phyloP scores from a whole-genome alignment of 2,113 vertebrate species.

The Plestiodon gilberti region DNA sequence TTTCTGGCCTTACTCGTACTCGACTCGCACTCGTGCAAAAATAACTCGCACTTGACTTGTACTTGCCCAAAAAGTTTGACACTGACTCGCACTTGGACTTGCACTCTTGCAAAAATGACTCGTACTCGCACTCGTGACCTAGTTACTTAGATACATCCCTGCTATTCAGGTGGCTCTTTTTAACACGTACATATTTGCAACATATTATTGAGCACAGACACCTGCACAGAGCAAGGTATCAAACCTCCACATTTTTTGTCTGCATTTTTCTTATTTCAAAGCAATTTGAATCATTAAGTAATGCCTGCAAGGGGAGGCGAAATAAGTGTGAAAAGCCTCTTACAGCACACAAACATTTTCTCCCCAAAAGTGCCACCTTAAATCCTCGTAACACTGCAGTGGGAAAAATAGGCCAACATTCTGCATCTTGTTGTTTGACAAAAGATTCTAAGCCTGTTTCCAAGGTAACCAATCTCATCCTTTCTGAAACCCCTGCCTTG shows the following conservation, averaged over 20 bases:
- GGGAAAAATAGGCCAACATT: slow-evolving; percentile 58
- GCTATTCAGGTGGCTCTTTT: neutral
- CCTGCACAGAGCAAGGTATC: neutral
- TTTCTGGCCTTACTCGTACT: too few species aligned
- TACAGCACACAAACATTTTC: slow-evolving; percentile 3
- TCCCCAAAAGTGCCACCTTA: slow-evolving; percentile 44
- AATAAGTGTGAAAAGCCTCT: slow-evolving; percentile 11
- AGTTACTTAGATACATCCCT: neutral
- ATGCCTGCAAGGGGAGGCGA: neutral
- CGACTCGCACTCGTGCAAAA: too few species aligned
- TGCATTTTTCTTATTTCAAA: slow-evolving; percentile 12
- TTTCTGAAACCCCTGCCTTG: slow-evolving; percentile 50
- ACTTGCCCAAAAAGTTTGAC: too few species aligned
- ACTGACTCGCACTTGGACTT: too few species aligned
- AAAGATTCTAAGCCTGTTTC: slow-evolving; percentile 73
- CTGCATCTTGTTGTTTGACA: slow-evolving; percentile 64
- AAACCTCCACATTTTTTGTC: neutral
- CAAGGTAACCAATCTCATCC: slow-evolving; percentile 71
- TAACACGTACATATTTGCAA: neutral
- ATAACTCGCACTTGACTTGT: too few species aligned
- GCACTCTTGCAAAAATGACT: too few species aligned
- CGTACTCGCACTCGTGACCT: too few species aligned
- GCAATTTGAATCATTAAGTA: neutral
- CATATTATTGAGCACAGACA: neutral
- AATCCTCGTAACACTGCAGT: slow-evolving; percentile 33